Base-by-base conservation (phyloP, 2,888 invertebrate genomes). In the Noctua fimbriata region DNA sequence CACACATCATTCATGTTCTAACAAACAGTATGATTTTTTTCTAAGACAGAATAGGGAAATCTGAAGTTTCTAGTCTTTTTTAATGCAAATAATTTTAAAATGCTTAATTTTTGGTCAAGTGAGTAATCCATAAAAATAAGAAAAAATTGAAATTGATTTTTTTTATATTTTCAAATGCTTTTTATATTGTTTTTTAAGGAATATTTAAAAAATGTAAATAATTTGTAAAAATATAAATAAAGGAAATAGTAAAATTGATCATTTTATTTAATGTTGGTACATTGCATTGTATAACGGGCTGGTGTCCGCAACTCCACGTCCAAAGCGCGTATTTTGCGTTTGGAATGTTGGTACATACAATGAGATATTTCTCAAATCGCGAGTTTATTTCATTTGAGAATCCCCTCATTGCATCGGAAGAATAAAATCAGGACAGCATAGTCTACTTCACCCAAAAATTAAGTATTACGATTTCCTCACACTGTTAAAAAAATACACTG, bases 1-100 rank as follows among this genome's bases (percentile, higher is more conserved):
- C 44, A 73, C 63, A n/a, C 70, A 71, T 44, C 41, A 71, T 71
- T 66, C 58, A 63, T 65, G 41, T n/a, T 65, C 36, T 49, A 77
- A 67, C 7, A 58, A 9, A 28, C 16, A 60, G 28, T 28, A 18
- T 18, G 28, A 52, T 58, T n/a, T 58, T 60, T 81, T 60, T 80
- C 47, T 60, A 28, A 63, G 2, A 70, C 49, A 47, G 16, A 2
- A 32, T 3, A 32, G 16, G 60, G 60, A 60, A 60, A 60, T 60
- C 60, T 3, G 1, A 60, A 28, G 2, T 58, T 6, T n/a, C 12
- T 5, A n/a, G 5, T 1, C 16, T 60, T 60, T 60, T 28, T 6
- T 28, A 1, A 28, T 16, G 5, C 6, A 0, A 60, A 7, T 28
- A 60, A 32, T 32, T 28, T 9, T 3, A 18, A 18, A 1, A 32